These are phyloP conservation scores for Galbula dea DNA, from an alignment of 2,113 vertebrate genomes.

Conservation along the genomic window DNA sequence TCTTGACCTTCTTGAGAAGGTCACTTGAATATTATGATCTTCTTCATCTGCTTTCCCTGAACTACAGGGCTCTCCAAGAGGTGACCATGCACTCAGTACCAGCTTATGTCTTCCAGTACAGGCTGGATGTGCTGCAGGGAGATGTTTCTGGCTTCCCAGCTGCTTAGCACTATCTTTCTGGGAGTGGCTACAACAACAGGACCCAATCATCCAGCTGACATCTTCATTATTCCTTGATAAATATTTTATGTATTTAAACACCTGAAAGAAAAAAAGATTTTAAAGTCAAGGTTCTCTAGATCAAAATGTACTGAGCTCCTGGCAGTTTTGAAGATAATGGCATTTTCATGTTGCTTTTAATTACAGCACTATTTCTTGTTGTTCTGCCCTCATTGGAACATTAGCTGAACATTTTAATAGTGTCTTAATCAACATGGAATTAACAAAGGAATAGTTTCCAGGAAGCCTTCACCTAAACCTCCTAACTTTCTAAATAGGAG, in stretches of 20 bases:
- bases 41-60: not conserved
- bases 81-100: not conserved
- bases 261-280: not conserved
- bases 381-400: not conserved
- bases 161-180: not conserved
- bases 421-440: not conserved
- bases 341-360: conserved; percentile 24
- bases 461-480: not conserved
- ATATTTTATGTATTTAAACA: not conserved
- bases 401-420: not conserved
- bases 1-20: not conserved
- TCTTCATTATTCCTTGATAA: not conserved
- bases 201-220: not conserved
- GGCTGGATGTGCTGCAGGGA: not conserved
- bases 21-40: not conserved
- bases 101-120: not conserved
- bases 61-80: not conserved
- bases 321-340: not conserved
- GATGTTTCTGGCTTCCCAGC: not conserved
- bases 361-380: not conserved
- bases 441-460: not conserved
- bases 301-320: not conserved
- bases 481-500: not conserved
- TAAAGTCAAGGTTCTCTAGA: not conserved
- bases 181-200: not conserved